These are phyloP conservation scores for Rana temporaria DNA, from an alignment of 2,113 vertebrate genomes.

Conservation along the genomic window DNA sequence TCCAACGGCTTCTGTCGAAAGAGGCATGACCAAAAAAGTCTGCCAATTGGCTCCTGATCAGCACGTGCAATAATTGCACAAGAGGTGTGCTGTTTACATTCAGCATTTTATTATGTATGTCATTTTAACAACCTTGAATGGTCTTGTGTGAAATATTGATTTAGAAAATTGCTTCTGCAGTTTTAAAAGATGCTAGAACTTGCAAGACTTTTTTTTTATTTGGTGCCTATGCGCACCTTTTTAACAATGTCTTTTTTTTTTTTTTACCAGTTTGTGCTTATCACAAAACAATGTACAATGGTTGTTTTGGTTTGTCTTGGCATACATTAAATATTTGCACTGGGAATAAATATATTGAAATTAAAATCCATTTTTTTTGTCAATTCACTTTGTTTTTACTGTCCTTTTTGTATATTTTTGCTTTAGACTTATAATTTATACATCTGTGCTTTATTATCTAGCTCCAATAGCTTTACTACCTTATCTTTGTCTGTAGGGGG, in stretches of 20 bases:
- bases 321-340: conserved; percentile 36
- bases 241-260: not conserved
- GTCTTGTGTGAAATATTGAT: not conserved
- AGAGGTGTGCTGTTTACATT: not conserved
- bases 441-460: too few relatives aligned
- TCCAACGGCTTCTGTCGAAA: too few relatives aligned
- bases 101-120: not conserved
- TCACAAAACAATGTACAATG: conserved; percentile 13
- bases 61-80: too few relatives aligned
- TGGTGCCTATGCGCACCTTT: not conserved
- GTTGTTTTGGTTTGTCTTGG: not conserved
- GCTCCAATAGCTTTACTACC: too few relatives aligned
- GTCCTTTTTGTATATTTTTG: too few relatives aligned
- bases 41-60: too few relatives aligned
- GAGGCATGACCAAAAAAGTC: too few relatives aligned
- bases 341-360: not conserved
- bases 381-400: too few relatives aligned
- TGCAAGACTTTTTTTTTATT: not conserved
- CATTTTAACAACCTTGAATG: not conserved
- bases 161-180: not conserved
- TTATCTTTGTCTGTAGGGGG: too few relatives aligned
- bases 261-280: not conserved
- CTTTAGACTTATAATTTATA: too few relatives aligned
- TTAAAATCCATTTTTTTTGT: not conserved
- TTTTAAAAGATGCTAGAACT: not conserved